Base-by-base conservation (phyloP, 2,797 vertebrate genomes). In the Neosilurus hyrtlii region DNA sequence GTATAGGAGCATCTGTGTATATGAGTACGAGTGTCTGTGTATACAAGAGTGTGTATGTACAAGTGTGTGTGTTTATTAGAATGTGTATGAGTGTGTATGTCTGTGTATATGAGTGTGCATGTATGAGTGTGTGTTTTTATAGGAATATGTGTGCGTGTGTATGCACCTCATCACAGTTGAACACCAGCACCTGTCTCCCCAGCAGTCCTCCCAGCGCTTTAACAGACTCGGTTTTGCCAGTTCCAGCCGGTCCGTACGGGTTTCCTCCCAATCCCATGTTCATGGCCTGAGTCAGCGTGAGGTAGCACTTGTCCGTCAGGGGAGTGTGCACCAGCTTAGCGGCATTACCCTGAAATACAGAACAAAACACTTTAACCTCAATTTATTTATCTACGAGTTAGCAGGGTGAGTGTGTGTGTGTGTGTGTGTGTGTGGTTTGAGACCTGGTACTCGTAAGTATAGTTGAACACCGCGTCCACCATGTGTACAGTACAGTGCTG, bases 151-250 rank as follows among this genome's bases (percentile, higher is more conserved):
- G 51, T 75, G 24, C 51, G 15, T 75, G 63, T 78, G 57, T 62
- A 3, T 66, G 57, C 93, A 99, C 98, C 98, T 99, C 98, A 89
- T 99, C 98, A 93, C 98, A 99, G 89, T 99, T 99, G 89, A 99
- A 99, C 84, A 99, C 98, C 90, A 99, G 93, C 78, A 99, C 98
- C 92, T 99, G 97, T 89, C 98, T 95, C 85, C 98, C 98, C 72
- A 98, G 96, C 89, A 99, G 93, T 75, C 95, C 97, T 81, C 97
- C 98, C 59, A 99, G 91, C 22, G 98, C 97, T 92, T 99, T 99
- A 84, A 99, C 97, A 1, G 98, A 99, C 90, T 99, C 98, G 0
- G 98, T 99, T 91, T 99, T 99, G 54, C 98, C 98, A 71, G 98
- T 99, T 83, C 98, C 98, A 37, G 98, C 98, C 0, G 98, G 98